Evolutionary conservation across 2,113 vertebrate genomes (phyloP).

Genomic region (Onychostoma macrolepis): DNA sequence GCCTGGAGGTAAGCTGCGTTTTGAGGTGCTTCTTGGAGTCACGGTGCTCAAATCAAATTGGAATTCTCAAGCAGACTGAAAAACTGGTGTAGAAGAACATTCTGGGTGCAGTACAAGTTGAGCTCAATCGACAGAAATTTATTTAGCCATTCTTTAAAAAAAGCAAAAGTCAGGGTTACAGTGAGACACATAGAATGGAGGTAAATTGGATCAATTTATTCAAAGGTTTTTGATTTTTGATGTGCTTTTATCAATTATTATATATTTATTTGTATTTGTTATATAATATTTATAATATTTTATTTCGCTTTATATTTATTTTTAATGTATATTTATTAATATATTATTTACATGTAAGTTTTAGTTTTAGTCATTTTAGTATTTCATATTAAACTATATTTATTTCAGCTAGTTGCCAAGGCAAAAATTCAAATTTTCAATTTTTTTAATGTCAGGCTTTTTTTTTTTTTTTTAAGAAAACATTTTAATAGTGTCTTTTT

Average conservation of each 20-base stretch:
- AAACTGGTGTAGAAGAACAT: not conserved
- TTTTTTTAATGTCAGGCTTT: not conserved
- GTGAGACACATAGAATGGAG: not conserved
- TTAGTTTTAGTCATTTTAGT: not conserved
- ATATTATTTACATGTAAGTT: not conserved
- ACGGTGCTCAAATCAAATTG: not conserved
- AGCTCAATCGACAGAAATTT: not conserved
- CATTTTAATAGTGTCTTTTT: not conserved
- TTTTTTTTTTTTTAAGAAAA: not conserved
- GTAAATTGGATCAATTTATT: not conserved
- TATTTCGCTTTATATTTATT: not conserved
- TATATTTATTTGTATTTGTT: not conserved
- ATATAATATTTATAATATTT: not conserved
- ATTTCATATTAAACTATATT: not conserved
- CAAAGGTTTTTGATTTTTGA: not conserved
- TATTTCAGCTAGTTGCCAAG: not conserved
- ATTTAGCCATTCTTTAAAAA: not conserved
- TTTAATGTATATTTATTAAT: not conserved
- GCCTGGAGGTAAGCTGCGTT: constrained; percentile 30
- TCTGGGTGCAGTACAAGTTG: not conserved
- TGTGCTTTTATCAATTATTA: not conserved
- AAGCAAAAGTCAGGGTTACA: not conserved
- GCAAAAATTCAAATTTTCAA: not conserved
- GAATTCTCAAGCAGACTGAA: constrained; percentile 4
- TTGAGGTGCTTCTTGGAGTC: not conserved